phyloP scores from a whole-genome alignment of 2,113 vertebrate genomes.

The Mormyrus lacerda region DNA sequence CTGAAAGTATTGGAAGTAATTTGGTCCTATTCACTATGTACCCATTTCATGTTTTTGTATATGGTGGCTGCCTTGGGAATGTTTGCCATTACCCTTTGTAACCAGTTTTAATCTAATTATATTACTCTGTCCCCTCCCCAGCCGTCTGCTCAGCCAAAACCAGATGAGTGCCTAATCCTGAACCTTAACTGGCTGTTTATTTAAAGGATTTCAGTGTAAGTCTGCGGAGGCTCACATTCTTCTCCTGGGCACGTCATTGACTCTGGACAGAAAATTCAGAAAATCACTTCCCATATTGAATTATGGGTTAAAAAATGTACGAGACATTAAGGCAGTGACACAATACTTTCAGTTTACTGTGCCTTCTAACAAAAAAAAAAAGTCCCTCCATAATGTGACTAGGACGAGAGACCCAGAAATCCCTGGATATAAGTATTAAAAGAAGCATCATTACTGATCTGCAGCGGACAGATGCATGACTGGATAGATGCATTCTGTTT shows the following conservation, averaged over 20 bases:
- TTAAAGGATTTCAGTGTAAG: constrained; percentile 17
- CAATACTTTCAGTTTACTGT: not conserved
- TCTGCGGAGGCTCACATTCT: not conserved
- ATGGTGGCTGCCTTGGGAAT: constrained; percentile 9
- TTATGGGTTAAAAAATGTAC: not conserved
- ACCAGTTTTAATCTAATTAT: constrained; percentile 20
- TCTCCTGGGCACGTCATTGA: not conserved
- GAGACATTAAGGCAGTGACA: not conserved
- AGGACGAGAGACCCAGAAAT: not conserved
- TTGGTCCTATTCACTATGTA: not conserved
- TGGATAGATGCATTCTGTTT: not conserved
- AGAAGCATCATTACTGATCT: not conserved
- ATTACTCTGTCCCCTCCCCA: constrained; percentile 3
- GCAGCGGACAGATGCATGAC: not conserved
- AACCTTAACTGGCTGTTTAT: constrained; percentile 23
- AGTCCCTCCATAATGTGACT: not conserved
- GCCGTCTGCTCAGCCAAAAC: constrained; percentile 17
- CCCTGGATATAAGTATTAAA: not conserved
- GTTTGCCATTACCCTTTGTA: constrained; percentile 10
- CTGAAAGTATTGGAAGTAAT: constrained; percentile 3
- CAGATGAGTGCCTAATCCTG: constrained; percentile 23
- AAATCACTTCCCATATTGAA: constrained; percentile 9
- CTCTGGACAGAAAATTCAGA: not conserved
- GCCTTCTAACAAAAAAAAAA: not conserved
- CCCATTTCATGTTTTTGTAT: not conserved